These are phyloP conservation scores for Seriola rivoliana DNA, from an alignment of 2,113 vertebrate species.

Conservation along the genomic window DNA sequence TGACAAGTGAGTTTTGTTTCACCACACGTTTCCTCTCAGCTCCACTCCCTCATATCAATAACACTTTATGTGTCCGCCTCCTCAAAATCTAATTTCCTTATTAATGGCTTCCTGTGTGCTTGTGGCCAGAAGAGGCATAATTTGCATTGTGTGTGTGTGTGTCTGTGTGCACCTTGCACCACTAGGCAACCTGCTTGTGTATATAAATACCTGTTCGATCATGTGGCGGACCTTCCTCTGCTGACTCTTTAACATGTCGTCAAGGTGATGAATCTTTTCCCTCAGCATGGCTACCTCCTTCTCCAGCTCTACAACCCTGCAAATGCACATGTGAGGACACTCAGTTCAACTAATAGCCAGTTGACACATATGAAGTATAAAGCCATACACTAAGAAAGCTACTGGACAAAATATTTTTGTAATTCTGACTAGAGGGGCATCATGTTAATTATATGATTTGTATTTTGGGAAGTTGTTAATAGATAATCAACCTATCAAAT, in stretches of 20 bases:
- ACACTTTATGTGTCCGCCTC: conserved; percentile 25
- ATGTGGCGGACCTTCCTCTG: conserved; percentile 95
- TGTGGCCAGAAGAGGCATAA: neutral
- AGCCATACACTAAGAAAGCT: too few relatives aligned
- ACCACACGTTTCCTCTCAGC: conserved; percentile 34
- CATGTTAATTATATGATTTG: neutral
- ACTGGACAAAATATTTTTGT: too few relatives aligned
- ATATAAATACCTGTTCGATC: conserved; percentile 91
- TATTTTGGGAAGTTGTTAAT: neutral
- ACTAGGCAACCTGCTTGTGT: neutral
- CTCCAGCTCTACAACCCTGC: conserved; percentile 87
- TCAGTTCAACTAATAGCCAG: neutral
- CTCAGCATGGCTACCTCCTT: conserved; percentile 86
- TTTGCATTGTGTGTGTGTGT: conserved; percentile 1
- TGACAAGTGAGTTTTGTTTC: conserved; percentile 42
- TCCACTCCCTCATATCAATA: conserved; percentile 51
- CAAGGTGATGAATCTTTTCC: conserved; percentile 92
- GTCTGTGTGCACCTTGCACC: neutral
- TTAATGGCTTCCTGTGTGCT: conserved; percentile 47
- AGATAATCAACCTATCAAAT: neutral
- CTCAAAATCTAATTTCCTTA: conserved; percentile 45
- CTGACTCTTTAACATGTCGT: conserved; percentile 95
- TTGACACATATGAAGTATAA: neutral
- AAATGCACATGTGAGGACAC: conserved; percentile 2
- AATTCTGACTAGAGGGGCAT: neutral